Evolutionary conservation across 2,113 vertebrate species (phyloP).

Genomic region (Trogon surrucura): DNA sequence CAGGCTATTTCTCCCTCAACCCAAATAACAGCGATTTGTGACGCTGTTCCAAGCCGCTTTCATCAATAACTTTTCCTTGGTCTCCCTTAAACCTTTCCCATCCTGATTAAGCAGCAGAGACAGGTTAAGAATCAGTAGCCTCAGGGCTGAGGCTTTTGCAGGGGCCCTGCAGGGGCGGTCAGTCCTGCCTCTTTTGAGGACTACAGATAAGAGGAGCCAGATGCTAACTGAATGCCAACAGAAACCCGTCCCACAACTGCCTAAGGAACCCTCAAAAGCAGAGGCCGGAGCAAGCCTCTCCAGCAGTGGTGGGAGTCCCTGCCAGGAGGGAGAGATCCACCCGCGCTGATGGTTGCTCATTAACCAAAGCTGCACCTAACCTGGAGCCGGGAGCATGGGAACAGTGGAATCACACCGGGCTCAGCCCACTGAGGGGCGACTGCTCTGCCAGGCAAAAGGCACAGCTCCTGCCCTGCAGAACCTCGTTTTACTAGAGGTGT

Average conservation of each 20-base stretch:
- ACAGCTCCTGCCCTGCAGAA: background rate
- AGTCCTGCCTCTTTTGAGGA: background rate
- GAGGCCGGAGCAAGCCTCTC: background rate
- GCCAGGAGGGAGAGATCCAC: background rate
- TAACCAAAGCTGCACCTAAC: background rate
- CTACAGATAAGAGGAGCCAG: background rate
- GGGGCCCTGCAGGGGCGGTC: background rate
- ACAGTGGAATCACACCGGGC: fast-evolving
- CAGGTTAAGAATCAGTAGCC: background rate
- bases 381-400: background rate
- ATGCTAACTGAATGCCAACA: background rate
- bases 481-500: background rate
- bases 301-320: background rate
- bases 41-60: background rate
- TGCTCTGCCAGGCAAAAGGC: too few relatives aligned
- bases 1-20: background rate
- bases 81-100: background rate
- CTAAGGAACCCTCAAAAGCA: background rate
- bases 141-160: background rate
- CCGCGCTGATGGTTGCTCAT: background rate
- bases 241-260: background rate
- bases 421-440: background rate
- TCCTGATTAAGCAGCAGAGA: background rate
- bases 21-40: background rate
- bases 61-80: background rate